Evolutionary conservation across 2,797 vertebrate species (phyloP).

Genomic region (Characodon lateralis): DNA sequence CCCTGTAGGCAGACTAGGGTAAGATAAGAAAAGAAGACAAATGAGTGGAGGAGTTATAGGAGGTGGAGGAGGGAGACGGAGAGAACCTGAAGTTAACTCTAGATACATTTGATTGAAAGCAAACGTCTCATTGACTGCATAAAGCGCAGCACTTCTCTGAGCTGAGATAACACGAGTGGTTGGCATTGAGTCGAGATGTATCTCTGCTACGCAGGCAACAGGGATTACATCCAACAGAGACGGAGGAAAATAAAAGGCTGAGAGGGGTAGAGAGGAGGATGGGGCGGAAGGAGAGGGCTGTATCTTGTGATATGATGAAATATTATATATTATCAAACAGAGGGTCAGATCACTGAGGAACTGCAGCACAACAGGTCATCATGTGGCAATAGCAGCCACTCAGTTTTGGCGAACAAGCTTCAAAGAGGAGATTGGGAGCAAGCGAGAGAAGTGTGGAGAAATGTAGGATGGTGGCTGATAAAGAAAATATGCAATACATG

Average conservation of each 20-base stretch:
- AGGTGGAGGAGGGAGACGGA: slow-evolving; percentile 12
- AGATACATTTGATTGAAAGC: slow-evolving; percentile 56
- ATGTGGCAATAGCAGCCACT: slow-evolving; percentile 42
- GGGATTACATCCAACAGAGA: slow-evolving; percentile 77
- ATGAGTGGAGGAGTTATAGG: slow-evolving; percentile 14
- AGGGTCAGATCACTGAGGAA: slow-evolving; percentile 49
- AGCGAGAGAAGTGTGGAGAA: slow-evolving; percentile 27
- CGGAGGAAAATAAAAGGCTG: slow-evolving; percentile 29
- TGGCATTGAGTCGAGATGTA: slow-evolving; percentile 64
- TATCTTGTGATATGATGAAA: slow-evolving; percentile 57
- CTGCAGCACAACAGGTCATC: slow-evolving; percentile 65
- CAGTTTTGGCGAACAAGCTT: slow-evolving; percentile 33
- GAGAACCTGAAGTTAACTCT: slow-evolving; percentile 45
- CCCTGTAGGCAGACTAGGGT: slow-evolving; percentile 92
- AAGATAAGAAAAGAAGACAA: slow-evolving; percentile 50
- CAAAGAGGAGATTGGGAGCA: slow-evolving; percentile 56
- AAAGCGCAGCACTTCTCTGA: slow-evolving; percentile 57
- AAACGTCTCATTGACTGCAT: slow-evolving; percentile 60
- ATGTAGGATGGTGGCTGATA: slow-evolving; percentile 54
- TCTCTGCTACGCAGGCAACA: slow-evolving; percentile 62
- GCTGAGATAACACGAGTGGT: slow-evolving; percentile 66
- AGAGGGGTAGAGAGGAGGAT: slow-evolving; percentile 17
- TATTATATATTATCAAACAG: slow-evolving; percentile 52
- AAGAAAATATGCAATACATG: slow-evolving; percentile 51
- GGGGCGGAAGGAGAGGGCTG: slow-evolving; percentile 20